phyloP scores from a whole-genome alignment of 2,113 vertebrate genomes.

The Nibea albiflora region DNA sequence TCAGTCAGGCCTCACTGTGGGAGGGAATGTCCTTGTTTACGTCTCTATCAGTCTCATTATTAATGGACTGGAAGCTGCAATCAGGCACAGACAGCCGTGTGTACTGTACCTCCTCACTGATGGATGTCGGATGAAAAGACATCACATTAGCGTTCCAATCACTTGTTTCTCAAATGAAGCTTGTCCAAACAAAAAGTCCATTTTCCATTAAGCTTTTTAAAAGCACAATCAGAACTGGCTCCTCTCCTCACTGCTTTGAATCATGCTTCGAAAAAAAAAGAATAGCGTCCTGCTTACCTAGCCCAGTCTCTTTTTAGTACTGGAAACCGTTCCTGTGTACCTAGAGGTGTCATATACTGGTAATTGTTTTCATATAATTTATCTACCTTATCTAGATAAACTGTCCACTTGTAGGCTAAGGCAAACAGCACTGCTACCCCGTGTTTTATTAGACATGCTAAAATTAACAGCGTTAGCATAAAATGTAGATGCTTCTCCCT shows the following conservation, averaged over 20 bases:
- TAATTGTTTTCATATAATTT: not conserved
- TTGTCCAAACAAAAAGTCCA: conserved; percentile 41
- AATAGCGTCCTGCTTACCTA: not conserved
- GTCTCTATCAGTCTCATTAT: not conserved
- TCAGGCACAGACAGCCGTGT: conserved; percentile 30
- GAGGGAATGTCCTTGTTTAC: not conserved
- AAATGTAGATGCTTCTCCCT: not conserved
- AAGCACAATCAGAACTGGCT: not conserved
- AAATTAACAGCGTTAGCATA: not conserved
- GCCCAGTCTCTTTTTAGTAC: not conserved
- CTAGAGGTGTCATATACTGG: not conserved
- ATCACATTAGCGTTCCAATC: conserved; percentile 15
- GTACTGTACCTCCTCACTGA: conserved; percentile 1
- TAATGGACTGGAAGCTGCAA: conserved; percentile 42
- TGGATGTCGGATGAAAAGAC: conserved; percentile 34
- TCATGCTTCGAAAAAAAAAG: not conserved
- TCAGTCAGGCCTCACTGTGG: not conserved
- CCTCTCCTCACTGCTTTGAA: not conserved
- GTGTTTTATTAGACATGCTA: not conserved
- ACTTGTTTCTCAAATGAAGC: conserved; percentile 13
- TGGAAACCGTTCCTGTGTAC: not conserved
- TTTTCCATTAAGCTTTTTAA: conserved; percentile 44
- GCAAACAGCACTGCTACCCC: too few species aligned
- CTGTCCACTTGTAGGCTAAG: too few species aligned
- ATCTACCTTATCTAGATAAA: not conserved